Evolutionary conservation across 2,113 vertebrate species (phyloP).

Genomic region (Taurulus bubalis): DNA sequence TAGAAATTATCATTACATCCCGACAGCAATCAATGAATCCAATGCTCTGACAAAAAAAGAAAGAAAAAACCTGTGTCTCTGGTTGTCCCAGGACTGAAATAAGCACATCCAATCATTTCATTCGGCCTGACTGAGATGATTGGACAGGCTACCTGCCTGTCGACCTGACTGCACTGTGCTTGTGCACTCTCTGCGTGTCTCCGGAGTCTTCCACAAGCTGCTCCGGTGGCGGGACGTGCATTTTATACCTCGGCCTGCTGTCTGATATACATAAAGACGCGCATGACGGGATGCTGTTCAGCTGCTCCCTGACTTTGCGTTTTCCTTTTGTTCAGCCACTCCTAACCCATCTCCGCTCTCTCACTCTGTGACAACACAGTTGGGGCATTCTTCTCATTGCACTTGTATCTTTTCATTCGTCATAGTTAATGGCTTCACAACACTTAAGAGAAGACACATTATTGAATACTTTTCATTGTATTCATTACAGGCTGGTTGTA

Average conservation of each 20-base stretch:
- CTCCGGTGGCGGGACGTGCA: too few relatives aligned
- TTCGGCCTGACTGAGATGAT: background rate
- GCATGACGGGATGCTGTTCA: too few relatives aligned
- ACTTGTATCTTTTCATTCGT: conserved; percentile 66
- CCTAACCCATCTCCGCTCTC: conserved; percentile 25
- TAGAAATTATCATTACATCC: background rate
- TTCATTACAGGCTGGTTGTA: conserved; percentile 53
- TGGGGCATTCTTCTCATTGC: conserved; percentile 45
- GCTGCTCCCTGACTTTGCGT: conserved; percentile 22
- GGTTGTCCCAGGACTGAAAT: background rate
- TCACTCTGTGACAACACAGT: conserved; percentile 51
- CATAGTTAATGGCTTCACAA: conserved; percentile 63
- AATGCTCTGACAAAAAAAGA: background rate
- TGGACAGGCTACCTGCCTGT: background rate
- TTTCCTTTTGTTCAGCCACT: conserved; percentile 44
- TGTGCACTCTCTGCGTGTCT: too few relatives aligned
- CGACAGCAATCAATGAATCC: background rate
- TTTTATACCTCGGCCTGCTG: too few relatives aligned
- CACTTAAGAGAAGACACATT: conserved; percentile 60
- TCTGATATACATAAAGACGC: too few relatives aligned
- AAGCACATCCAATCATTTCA: background rate
- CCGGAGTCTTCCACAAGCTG: too few relatives aligned
- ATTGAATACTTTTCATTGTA: conserved; percentile 58
- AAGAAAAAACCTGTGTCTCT: background rate
- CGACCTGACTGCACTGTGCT: too few relatives aligned